phyloP scores from a whole-genome alignment of 2,888 invertebrate species.

The Tinea semifulvella region DNA sequence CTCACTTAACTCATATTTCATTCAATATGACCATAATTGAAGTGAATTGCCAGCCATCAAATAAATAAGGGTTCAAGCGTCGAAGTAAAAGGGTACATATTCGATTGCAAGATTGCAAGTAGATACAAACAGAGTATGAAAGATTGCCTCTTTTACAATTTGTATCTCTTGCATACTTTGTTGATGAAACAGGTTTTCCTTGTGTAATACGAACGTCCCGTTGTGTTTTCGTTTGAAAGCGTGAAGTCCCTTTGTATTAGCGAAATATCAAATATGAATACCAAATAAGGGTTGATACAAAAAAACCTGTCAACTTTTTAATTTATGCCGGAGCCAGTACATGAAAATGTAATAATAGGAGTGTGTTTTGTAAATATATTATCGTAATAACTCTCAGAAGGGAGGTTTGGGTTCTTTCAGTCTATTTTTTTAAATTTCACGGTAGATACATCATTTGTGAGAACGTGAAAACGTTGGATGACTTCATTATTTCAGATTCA shows the following conservation, averaged over 20 bases:
- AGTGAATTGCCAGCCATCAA: conserved; percentile 38
- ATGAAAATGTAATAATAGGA: conserved; percentile 65
- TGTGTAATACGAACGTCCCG: conserved; percentile 37
- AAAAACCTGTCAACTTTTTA: conserved; percentile 63
- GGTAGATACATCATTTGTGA: conserved; percentile 49
- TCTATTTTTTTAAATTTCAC: conserved; percentile 60
- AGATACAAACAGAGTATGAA: conserved; percentile 51
- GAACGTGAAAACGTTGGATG: conserved; percentile 48
- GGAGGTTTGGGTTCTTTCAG: conserved; percentile 41
- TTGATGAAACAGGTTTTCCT: conserved; percentile 60
- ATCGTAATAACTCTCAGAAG: conserved; percentile 57
- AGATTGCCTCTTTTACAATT: conserved; percentile 65
- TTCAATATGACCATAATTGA: conserved; percentile 65
- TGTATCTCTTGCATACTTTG: conserved; percentile 61
- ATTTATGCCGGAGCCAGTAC: conserved; percentile 63
- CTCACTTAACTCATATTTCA: conserved; percentile 66
- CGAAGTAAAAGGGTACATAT: conserved; percentile 37
- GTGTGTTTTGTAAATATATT: conserved; percentile 65
- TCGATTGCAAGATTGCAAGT: conserved; percentile 28
- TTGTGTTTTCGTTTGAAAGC: conserved; percentile 55
- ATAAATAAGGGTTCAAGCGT: conserved; percentile 45
- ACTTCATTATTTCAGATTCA: conserved; percentile 43
- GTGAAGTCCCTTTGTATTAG: conserved; percentile 58
- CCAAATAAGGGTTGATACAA: conserved; percentile 65
- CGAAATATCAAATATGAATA: conserved; percentile 66